These are phyloP conservation scores for Molossus molossus DNA, from an alignment of 2,797 vertebrate genomes.

Conservation along the genomic window DNA sequence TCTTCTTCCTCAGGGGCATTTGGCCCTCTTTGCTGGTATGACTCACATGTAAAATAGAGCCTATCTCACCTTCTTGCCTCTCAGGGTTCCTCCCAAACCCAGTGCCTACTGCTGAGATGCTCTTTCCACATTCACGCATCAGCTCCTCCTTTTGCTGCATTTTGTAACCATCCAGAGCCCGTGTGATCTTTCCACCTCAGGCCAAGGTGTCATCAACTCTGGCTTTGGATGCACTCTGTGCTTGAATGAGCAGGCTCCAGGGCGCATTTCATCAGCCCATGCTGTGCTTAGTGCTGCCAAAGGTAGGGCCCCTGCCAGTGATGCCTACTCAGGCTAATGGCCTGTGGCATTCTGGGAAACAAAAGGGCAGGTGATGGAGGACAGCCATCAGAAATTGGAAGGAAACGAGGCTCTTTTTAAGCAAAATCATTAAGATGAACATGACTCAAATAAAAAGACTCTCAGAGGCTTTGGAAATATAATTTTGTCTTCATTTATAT, in stretches of 20 bases:
- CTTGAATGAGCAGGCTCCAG: slow-evolving; percentile 61
- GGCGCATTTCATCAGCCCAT: slow-evolving; percentile 58
- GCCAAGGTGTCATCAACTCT: slow-evolving; percentile 41
- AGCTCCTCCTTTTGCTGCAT: neutral
- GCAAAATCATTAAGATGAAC: slow-evolving; percentile 74
- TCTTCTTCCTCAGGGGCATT: neutral
- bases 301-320: slow-evolving; percentile 55
- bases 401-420: slow-evolving; percentile 64
- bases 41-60: neutral
- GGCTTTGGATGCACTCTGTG: slow-evolving; percentile 7
- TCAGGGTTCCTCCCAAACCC: neutral
- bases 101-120: neutral
- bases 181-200: neutral
- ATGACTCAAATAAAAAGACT: slow-evolving; percentile 75
- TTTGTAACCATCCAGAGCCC: neutral
- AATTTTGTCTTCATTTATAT: slow-evolving; percentile 36
- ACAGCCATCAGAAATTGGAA: slow-evolving; percentile 76
- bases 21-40: neutral
- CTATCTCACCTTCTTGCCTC: neutral
- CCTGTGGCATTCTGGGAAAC: slow-evolving; percentile 76
- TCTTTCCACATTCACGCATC: neutral
- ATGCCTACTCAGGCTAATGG: slow-evolving; percentile 56
- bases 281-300: neutral
- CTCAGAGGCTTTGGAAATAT: slow-evolving; percentile 57
- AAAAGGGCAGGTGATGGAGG: slow-evolving; percentile 62